A percentile compares a stretch with the other conserved stretches of the same genome.
Evolutionary conservation across 2,113 vertebrate species (phyloP).

Genomic region (human (Homo sapiens)): GRCh38 chr11:28440501-28441000

Average conservation of each 20-base stretch:
- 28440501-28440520: background rate
- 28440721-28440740: background rate
- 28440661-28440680: background rate
- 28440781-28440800: background rate
- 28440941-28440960: background rate
- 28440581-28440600: background rate
- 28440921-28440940: background rate
- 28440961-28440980: background rate
- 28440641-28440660: background rate
- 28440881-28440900: background rate
- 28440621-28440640: background rate
- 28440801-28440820: background rate
- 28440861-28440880: background rate
- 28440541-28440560: conserved; percentile 17
- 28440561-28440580: background rate
- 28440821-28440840: background rate
- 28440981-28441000: background rate
- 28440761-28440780: background rate
- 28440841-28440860: background rate
- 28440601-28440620: background rate
- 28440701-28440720: background rate
- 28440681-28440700: background rate
- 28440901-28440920: background rate
- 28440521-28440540: background rate
- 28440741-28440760: background rate